phyloP scores from a whole-genome alignment of 2,113 vertebrate genomes.

The Talpa occidentalis region DNA sequence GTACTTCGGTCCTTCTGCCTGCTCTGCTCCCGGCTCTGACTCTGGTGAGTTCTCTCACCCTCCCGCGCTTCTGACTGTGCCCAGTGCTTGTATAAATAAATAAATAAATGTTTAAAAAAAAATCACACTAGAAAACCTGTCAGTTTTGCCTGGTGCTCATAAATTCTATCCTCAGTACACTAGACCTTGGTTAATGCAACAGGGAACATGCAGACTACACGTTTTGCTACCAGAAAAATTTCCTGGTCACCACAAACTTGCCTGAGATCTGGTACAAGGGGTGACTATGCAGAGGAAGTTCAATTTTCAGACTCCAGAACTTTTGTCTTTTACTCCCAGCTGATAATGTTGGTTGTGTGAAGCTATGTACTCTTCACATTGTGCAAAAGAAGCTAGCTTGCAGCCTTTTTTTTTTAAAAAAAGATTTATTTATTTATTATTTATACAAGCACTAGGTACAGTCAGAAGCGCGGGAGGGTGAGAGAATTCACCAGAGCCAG shows the following conservation, averaged over 20 bases:
- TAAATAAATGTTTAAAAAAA: no score
- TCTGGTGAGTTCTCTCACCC: no score
- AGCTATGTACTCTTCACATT: neutral
- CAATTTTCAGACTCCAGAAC: constrained; percentile 37
- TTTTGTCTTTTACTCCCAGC: constrained; percentile 48
- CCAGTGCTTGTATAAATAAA: no score
- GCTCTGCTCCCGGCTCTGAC: no score
- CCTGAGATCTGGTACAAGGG: constrained; percentile 56
- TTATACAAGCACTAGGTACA: no score
- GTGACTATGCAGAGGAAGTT: constrained; percentile 31
- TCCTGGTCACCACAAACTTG: constrained; percentile 63
- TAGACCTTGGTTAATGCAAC: constrained; percentile 80
- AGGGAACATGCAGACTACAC: constrained; percentile 80
- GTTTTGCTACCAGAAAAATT: constrained; percentile 79
- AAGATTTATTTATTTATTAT: no score
- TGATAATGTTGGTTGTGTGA: constrained; percentile 24
- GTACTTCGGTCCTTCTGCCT: no score
- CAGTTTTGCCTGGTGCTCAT: constrained; percentile 80
- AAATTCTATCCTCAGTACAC: constrained; percentile 82
- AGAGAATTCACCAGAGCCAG: no score
- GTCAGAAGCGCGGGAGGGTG: no score
- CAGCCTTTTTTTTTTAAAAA: no score
- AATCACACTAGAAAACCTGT: constrained; percentile 77
- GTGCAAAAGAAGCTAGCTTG: neutral
- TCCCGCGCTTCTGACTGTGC: no score